Percentiles rank a stretch among this genome's conserved stretches.
phyloP scores from a whole-genome alignment of 2,113 vertebrate species.

The Anser brachyrhynchus region DNA sequence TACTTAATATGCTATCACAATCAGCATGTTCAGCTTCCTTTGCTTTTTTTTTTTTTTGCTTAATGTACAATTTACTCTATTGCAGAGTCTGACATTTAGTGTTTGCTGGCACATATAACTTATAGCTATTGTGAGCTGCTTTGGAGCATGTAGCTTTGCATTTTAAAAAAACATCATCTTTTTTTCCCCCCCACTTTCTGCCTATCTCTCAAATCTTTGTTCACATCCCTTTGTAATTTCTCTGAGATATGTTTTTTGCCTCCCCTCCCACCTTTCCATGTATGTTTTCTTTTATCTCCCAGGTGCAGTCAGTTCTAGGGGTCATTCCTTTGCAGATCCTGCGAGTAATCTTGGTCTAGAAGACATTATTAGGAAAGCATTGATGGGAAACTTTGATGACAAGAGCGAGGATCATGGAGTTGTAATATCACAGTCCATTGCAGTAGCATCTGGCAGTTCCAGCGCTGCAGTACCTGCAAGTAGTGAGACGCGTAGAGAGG shows the following conservation, averaged over 20 bases:
- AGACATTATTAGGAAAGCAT: slow-evolving; percentile 97
- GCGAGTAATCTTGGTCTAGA: slow-evolving; percentile 96
- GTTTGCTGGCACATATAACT: not conserved
- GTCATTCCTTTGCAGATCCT: slow-evolving; percentile 94
- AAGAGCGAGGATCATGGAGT: slow-evolving; percentile 90
- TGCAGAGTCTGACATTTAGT: not conserved
- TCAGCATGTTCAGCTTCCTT: not conserved
- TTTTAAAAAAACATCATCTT: not conserved
- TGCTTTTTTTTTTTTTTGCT: not conserved
- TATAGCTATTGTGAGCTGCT: not conserved
- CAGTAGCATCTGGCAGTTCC: slow-evolving; percentile 67
- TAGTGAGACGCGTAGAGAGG: slow-evolving; percentile 84
- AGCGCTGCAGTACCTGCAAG: slow-evolving; percentile 61
- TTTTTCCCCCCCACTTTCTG: not conserved
- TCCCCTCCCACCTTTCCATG: not conserved
- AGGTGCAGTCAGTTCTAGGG: slow-evolving; percentile 91
- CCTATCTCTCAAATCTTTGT: not conserved
- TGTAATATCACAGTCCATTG: slow-evolving; percentile 77
- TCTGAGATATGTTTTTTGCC: not conserved
- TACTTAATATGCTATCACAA: not conserved
- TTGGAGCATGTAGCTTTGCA: not conserved
- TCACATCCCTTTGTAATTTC: not conserved
- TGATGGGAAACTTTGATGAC: slow-evolving; percentile 97
- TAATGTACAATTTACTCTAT: not conserved
- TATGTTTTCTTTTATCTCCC: slow-evolving; percentile 57